These are phyloP conservation scores for Hybognathus amarus DNA, from an alignment of 2,797 vertebrate species.

Conservation along the genomic window DNA sequence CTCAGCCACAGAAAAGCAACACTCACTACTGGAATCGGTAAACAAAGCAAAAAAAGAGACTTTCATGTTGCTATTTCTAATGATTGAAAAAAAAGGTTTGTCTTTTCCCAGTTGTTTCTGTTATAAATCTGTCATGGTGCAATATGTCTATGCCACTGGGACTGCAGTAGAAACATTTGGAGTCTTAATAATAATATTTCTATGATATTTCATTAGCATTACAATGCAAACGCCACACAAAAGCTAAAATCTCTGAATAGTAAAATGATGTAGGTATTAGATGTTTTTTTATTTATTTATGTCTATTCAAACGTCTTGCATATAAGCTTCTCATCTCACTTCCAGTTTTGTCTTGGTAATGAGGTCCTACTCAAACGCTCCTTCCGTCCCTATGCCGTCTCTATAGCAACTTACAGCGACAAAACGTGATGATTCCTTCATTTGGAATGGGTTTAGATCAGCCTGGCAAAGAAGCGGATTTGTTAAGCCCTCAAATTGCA, in stretches of 20 bases:
- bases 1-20: conserved; percentile 17
- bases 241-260: conserved; percentile 36
- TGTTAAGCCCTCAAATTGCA: conserved; percentile 70
- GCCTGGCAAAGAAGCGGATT: conserved; percentile 72
- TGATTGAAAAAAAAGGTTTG: neutral
- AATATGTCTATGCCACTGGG: neutral
- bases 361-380: conserved; percentile 65
- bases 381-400: conserved; percentile 63
- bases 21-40: conserved; percentile 15
- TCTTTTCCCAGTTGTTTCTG: conserved; percentile 7
- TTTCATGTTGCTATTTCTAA: conserved; percentile 24
- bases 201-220: conserved; percentile 17
- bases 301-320: conserved; percentile 58
- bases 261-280: conserved; percentile 40
- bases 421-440: conserved; percentile 65
- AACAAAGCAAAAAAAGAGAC: neutral
- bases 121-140: neutral
- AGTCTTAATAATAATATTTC: conserved; percentile 6
- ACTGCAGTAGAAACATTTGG: neutral
- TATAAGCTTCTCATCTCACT: conserved; percentile 48
- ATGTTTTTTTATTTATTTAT: conserved; percentile 44
- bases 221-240: conserved; percentile 36
- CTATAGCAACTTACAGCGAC: conserved; percentile 68
- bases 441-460: conserved; percentile 73
- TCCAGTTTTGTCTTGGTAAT: conserved; percentile 51